Conservation (phyloP, 1,140 invertebrate genomes). For the Aphis craccivora region DNA sequence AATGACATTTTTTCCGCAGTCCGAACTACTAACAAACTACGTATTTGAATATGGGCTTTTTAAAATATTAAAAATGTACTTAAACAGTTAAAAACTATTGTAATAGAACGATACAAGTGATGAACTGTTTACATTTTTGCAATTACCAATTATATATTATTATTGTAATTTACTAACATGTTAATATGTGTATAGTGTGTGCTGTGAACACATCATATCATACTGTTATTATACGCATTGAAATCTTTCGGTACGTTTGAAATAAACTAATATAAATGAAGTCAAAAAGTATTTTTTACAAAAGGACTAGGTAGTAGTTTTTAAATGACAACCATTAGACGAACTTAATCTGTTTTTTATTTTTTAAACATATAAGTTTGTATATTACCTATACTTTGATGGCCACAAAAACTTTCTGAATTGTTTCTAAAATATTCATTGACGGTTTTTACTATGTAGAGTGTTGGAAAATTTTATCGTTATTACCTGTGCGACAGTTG, state of each 20-base stretch:
- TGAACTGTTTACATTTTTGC: too few species aligned
- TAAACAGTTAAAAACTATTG: background rate
- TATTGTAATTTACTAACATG: too few species aligned
- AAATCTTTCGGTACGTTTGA: background rate
- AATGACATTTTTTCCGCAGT: background rate
- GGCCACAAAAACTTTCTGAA: background rate
- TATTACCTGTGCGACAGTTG: constrained; percentile 74
- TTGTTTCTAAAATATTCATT: background rate
- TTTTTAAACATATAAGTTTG: background rate
- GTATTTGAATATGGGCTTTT: background rate
- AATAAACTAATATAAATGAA: background rate
- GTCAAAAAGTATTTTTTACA: background rate
- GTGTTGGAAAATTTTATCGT: background rate
- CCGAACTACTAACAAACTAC: background rate
- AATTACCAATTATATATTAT: too few species aligned
- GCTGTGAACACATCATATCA: too few species aligned
- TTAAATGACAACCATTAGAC: too few species aligned
- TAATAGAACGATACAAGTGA: background rate
- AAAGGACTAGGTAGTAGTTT: too few species aligned
- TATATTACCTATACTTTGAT: background rate
- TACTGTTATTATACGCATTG: background rate
- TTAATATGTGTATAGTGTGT: too few species aligned
- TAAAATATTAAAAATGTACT: background rate
- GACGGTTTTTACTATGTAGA: background rate
- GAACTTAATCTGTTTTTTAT: background rate